These are phyloP conservation scores for Semnopithecus entellus DNA, from an alignment of 2,113 vertebrate genomes.

Conservation along the genomic window DNA sequence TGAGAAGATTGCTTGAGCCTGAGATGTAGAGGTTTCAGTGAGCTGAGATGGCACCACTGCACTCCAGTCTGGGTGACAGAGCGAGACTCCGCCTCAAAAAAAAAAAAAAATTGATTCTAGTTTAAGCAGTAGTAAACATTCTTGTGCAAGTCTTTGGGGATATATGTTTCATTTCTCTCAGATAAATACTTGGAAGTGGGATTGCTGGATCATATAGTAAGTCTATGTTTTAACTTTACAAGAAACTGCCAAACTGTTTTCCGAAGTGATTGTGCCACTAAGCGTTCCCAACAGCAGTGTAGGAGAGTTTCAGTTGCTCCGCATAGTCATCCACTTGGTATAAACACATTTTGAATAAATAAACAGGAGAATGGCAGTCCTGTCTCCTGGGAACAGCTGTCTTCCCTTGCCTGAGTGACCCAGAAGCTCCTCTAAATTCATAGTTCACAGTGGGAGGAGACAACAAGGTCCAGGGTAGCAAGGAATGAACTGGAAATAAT, in stretches of 20 bases:
- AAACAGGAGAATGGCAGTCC: not conserved
- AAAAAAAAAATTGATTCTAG: not conserved
- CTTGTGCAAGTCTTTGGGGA: not conserved
- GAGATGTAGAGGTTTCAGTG: no score
- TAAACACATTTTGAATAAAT: slow-evolving; percentile 53
- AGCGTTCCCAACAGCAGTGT: not conserved
- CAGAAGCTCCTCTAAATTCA: slow-evolving; percentile 28
- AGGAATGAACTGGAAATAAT: not conserved
- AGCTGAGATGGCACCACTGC: no score
- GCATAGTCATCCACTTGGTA: not conserved
- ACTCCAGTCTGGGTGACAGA: no score
- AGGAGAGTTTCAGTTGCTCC: not conserved
- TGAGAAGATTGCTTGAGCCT: no score
- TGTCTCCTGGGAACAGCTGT: not conserved
- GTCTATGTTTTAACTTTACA: slow-evolving; percentile 25
- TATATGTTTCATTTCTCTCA: not conserved
- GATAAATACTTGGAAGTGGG: not conserved
- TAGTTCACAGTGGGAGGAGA: not conserved
- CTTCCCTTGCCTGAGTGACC: not conserved
- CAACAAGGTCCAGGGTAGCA: not conserved
- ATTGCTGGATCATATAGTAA: not conserved
- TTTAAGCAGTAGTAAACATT: not conserved
- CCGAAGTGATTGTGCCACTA: not conserved
- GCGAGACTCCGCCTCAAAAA: no score
- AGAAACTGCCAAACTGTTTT: not conserved